Conservation (phyloP, 1,140 invertebrate genomes). For the Carposina sasakii region DNA sequence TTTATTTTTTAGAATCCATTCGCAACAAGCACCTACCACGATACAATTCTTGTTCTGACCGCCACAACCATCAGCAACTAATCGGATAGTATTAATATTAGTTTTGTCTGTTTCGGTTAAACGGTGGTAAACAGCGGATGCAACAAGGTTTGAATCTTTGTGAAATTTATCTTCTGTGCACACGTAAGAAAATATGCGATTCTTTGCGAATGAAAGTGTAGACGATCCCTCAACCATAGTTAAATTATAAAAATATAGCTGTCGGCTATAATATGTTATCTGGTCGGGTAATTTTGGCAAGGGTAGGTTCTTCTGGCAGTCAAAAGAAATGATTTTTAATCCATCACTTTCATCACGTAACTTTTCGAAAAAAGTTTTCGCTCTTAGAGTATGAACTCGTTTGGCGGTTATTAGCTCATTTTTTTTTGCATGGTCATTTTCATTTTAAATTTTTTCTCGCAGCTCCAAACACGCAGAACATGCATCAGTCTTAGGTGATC, state of each 20-base stretch:
- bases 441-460: conserved; percentile 17
- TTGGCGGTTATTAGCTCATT: conserved; percentile 10
- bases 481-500: conserved; percentile 16
- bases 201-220: conserved; percentile 8
- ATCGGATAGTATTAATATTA: conserved; percentile 15
- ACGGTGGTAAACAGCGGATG: conserved; percentile 19
- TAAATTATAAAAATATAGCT: conserved; percentile 27
- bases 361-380: conserved; percentile 20
- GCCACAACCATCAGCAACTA: conserved; percentile 32
- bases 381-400: conserved; percentile 12
- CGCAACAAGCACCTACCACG: conserved; percentile 21
- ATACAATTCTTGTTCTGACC: conserved; percentile 34
- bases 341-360: conserved; percentile 3
- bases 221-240: conserved; percentile 22
- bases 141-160: conserved; percentile 22
- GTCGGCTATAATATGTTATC: conserved; percentile 24
- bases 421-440: conserved; percentile 12
- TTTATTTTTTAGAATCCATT: conserved; percentile 19
- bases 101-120: conserved; percentile 6
- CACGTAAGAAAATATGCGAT: conserved; percentile 16
- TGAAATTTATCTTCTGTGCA: conserved; percentile 19
- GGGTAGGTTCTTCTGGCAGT: conserved; percentile 21
- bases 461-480: conserved; percentile 18
- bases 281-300: conserved; percentile 27
- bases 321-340: conserved; percentile 15